Conservation (phyloP, 2,888 invertebrate species). For the Ischnura elegans region DNA sequence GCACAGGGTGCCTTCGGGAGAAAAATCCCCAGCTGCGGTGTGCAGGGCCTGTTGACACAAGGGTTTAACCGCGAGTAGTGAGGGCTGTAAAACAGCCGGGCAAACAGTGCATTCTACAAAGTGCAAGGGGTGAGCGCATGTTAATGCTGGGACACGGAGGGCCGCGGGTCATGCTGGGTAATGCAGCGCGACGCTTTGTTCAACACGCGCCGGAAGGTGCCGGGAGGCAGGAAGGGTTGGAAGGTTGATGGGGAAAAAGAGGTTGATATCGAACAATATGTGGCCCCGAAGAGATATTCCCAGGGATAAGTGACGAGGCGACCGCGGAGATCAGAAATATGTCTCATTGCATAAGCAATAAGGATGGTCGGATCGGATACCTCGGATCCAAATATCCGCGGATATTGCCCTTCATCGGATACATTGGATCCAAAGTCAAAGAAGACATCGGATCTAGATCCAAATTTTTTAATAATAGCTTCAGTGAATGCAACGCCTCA, state of each 20-base stretch:
- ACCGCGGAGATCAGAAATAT: no score
- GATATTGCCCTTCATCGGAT: no score
- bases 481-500: no score
- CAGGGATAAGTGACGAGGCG: no score
- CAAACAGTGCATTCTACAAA: constrained; percentile 58
- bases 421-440: no score
- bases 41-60: constrained; percentile 40
- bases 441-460: no score
- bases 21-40: constrained; percentile 44
- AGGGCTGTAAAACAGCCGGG: constrained; percentile 43
- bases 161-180: not conserved
- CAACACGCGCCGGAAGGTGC: not conserved
- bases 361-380: no score
- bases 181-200: not conserved
- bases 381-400: no score
- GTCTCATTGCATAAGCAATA: no score
- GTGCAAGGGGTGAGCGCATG: not conserved
- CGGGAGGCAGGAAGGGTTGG: not conserved
- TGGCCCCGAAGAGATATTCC: no score
- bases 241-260: not conserved
- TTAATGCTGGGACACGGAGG: not conserved
- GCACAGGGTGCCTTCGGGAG: not conserved
- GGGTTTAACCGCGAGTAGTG: constrained; percentile 27
- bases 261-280: no score
- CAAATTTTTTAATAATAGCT: no score